phyloP scores from a whole-genome alignment of 2,888 invertebrate species.

The Chymomyza fuscimana region DNA sequence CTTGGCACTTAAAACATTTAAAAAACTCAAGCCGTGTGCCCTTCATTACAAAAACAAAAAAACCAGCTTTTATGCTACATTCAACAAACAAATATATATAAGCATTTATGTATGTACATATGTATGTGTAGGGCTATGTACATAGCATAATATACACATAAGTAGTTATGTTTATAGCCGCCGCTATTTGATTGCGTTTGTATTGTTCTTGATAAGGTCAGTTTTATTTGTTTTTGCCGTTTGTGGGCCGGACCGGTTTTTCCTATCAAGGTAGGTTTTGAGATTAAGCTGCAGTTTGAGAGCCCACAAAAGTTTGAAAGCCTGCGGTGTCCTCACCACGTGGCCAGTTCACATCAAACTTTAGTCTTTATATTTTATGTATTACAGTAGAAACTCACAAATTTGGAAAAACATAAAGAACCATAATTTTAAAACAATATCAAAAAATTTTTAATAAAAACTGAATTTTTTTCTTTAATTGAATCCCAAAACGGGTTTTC shows the following conservation, averaged over 20 bases:
- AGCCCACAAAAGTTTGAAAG: neutral
- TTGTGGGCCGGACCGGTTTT: neutral
- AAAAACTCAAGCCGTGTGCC: slow-evolving; percentile 15
- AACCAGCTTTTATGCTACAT: slow-evolving; percentile 9
- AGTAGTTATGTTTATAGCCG: neutral
- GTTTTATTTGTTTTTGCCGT: slow-evolving; percentile 25
- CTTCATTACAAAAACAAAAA: slow-evolving; percentile 27
- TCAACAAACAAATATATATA: neutral
- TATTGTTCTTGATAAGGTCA: slow-evolving; percentile 34
- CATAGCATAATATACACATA: no score
- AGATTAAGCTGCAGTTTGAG: slow-evolving; percentile 24
- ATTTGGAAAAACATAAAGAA: no score
- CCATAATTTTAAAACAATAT: no score
- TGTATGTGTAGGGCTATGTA: no score
- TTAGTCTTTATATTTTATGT: neutral
- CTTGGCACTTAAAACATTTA: neutral
- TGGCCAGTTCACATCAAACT: slow-evolving; percentile 15
- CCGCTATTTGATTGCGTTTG: slow-evolving; percentile 6
- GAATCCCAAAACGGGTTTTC: no score
- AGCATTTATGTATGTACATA: neutral
- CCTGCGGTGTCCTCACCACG: slow-evolving; percentile 11
- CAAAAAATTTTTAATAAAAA: no score
- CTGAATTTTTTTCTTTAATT: no score
- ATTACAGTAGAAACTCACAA: no score
- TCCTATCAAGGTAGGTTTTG: neutral